These are phyloP conservation scores for Synergus japonicus DNA, from an alignment of 2,888 invertebrate genomes.

Conservation along the genomic window DNA sequence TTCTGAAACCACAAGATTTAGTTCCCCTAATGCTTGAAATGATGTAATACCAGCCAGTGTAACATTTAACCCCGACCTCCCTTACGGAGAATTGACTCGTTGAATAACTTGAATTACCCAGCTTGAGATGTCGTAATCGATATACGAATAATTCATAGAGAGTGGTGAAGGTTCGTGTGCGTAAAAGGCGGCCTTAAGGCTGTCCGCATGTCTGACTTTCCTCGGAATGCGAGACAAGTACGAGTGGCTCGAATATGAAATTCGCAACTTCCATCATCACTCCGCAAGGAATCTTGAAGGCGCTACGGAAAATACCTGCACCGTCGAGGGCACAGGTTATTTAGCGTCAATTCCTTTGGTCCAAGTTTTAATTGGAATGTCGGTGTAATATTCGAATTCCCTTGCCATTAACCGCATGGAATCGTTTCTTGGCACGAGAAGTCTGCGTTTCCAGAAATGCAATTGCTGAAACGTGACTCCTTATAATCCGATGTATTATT, in stretches of 20 bases:
- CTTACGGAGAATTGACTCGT: neutral
- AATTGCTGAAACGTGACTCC: neutral
- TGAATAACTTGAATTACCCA: neutral
- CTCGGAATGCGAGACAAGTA: constrained; percentile 55
- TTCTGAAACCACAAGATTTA: neutral
- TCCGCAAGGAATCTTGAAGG: neutral
- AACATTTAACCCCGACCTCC: constrained; percentile 17
- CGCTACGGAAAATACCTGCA: neutral
- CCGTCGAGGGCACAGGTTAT: neutral
- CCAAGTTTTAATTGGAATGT: constrained; percentile 50
- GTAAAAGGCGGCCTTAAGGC: neutral
- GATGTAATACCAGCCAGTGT: neutral
- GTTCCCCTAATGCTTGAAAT: neutral
- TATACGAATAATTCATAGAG: constrained; percentile 11
- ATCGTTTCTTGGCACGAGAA: neutral
- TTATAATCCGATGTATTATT: neutral
- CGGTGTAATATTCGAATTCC: constrained; percentile 33
- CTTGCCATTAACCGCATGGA: neutral
- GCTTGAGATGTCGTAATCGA: constrained; percentile 16
- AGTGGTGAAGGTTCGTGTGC: neutral
- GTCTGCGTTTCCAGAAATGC: neutral
- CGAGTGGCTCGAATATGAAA: constrained; percentile 2
- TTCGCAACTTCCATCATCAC: constrained; percentile 43
- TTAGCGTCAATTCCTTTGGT: neutral
- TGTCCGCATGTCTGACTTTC: constrained; percentile 47